A percentile compares a stretch with the other conserved stretches of the same genome.
Conservation (phyloP, 2,797 vertebrate species). For the Lates japonicus region DNA sequence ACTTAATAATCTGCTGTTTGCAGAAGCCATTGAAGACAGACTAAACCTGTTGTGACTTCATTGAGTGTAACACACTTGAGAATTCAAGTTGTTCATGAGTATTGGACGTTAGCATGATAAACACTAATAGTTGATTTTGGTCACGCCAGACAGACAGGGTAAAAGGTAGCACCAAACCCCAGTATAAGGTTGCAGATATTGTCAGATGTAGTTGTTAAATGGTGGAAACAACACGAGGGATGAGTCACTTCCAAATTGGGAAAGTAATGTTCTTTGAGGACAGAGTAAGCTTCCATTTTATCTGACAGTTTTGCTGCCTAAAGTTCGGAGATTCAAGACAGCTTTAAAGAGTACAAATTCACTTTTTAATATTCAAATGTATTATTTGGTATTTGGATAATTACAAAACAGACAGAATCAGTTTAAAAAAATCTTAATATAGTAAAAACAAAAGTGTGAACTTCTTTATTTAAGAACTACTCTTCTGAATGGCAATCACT, state of each 20-base stretch:
- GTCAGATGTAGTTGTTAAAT: background rate
- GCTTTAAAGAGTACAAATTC: background rate
- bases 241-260: background rate
- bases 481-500: background rate
- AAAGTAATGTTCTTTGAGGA: background rate
- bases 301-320: background rate
- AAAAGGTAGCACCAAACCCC: background rate
- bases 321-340: background rate
- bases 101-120: background rate
- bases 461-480: background rate
- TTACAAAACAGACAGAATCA: background rate
- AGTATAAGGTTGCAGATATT: background rate
- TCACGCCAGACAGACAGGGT: too few relatives aligned
- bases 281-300: background rate
- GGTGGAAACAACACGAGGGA: background rate
- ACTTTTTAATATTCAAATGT: background rate
- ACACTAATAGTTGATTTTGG: background rate
- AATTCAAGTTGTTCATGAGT: background rate
- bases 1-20: slow-evolving; percentile 35
- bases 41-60: background rate
- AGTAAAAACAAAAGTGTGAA: background rate
- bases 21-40: background rate
- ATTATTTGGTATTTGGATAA: background rate
- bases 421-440: too few relatives aligned
- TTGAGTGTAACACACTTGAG: background rate